Evolutionary conservation across 92 coral and sea anemone species (phyloP).

Genomic region (Nematostella vectensis): DNA sequence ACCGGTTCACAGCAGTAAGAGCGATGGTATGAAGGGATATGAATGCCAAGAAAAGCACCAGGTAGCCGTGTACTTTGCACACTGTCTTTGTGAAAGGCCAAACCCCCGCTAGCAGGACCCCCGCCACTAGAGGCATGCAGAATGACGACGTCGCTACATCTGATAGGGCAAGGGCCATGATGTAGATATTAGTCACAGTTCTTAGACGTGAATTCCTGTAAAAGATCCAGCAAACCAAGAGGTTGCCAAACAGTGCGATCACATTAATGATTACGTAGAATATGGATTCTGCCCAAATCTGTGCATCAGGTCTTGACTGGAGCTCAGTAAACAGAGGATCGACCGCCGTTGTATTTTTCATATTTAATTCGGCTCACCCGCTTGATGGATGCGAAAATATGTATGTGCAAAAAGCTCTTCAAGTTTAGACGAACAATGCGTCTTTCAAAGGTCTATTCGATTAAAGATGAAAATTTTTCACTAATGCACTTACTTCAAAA

Average conservation of each 20-base stretch:
- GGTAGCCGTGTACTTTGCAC: conserved; percentile 44
- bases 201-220: conserved; percentile 33
- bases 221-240: conserved; percentile 36
- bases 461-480: no score
- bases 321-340: background rate
- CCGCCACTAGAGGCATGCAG: conserved; percentile 43
- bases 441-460: no score
- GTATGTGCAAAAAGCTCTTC: no score
- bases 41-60: conserved; percentile 34
- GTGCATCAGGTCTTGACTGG: conserved; percentile 2
- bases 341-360: no score
- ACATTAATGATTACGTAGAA: conserved; percentile 20
- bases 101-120: conserved; percentile 32
- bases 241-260: conserved; percentile 36
- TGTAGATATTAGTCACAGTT: conserved; percentile 30
- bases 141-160: conserved; percentile 39
- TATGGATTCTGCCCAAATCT: background rate
- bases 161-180: conserved; percentile 40
- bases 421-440: no score
- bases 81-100: conserved; percentile 25
- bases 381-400: no score
- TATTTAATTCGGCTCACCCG: no score
- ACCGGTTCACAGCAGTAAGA: conserved; percentile 37
- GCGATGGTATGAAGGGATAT: conserved; percentile 47
- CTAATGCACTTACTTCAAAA: no score